Conservation (phyloP, 2,888 invertebrate genomes). For the Rhamnusium bicolor region DNA sequence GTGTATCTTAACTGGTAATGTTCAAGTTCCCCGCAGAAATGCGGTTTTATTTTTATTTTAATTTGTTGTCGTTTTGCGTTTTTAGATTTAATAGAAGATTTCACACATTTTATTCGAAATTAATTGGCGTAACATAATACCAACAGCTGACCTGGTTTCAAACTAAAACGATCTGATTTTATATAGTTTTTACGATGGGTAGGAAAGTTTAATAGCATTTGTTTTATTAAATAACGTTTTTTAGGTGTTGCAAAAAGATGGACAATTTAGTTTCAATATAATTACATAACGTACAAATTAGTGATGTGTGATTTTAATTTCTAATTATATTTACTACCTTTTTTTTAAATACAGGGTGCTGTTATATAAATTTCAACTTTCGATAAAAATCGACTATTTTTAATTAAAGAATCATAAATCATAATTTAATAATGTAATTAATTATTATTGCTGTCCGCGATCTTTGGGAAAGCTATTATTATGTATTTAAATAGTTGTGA, state of each 20-base stretch:
- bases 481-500: no score
- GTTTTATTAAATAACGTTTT: background rate
- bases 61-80: background rate
- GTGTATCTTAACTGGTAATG: no score
- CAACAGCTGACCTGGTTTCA: conserved; percentile 7
- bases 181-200: background rate
- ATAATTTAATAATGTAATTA: no score
- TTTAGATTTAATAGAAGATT: background rate
- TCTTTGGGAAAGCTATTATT: no score
- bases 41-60: background rate
- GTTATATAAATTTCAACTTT: no score
- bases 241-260: background rate
- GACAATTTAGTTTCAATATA: background rate
- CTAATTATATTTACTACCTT: background rate
- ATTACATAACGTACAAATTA: background rate
- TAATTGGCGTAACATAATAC: background rate
- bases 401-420: no score
- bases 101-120: background rate
- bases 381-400: no score
- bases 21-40: background rate
- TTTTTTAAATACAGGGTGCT: no score
- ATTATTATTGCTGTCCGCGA: no score
- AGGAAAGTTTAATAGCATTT: background rate
- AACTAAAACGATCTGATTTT: background rate
- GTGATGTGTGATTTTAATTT: background rate